These are phyloP conservation scores for Cheilosia scutellata DNA, from an alignment of 2,888 invertebrate species.

Conservation along the genomic window DNA sequence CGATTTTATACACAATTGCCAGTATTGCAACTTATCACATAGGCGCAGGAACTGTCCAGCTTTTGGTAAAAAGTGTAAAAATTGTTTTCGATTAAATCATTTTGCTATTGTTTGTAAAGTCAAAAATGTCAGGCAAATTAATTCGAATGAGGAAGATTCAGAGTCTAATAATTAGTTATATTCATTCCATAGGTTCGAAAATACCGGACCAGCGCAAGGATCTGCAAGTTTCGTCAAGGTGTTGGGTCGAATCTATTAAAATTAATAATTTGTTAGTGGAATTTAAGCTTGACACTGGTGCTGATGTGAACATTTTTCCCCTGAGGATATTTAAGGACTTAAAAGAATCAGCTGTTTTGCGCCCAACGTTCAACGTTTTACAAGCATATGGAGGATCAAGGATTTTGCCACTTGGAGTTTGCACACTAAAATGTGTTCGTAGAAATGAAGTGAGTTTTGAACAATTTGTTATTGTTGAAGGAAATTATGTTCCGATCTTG, in stretches of 20 bases:
- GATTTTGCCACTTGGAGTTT: constrained; percentile 25
- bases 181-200: constrained; percentile 12
- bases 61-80: background rate
- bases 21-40: too few species aligned
- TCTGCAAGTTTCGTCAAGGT: constrained; percentile 12
- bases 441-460: too few species aligned
- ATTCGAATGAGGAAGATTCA: background rate
- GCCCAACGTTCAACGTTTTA: constrained; percentile 29
- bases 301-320: constrained; percentile 26
- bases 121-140: constrained; percentile 24
- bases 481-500: background rate
- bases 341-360: constrained; percentile 14
- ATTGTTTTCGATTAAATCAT: constrained; percentile 6
- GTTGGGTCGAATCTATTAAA: constrained; percentile 19
- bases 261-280: background rate
- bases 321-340: constrained; percentile 14
- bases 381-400: constrained; percentile 31
- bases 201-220: background rate
- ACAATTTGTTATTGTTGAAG: constrained; percentile 2
- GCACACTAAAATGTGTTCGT: too few species aligned
- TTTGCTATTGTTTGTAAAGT: constrained; percentile 1
- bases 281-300: constrained; percentile 18
- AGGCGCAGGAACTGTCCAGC: too few species aligned
- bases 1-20: background rate
- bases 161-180: constrained; percentile 1